A percentile compares a stretch with the other conserved stretches of the same genome.
Conservation (phyloP, 2,113 vertebrate species). For the Macroglossus sobrinus region DNA sequence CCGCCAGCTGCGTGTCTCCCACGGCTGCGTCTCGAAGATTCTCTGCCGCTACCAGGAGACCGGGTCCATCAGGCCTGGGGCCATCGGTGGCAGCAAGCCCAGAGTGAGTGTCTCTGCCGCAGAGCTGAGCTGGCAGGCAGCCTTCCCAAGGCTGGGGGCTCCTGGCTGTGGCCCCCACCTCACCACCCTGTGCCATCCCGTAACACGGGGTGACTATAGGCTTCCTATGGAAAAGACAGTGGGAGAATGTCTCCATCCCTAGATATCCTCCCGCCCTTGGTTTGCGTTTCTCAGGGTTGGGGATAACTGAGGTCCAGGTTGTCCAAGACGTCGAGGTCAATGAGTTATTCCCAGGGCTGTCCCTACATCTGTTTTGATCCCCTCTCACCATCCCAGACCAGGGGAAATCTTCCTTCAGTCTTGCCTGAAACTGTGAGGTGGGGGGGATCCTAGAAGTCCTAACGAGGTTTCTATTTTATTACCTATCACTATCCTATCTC, state of each 20-base stretch:
- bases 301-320: neutral
- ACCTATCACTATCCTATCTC: too few relatives aligned
- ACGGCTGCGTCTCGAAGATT: constrained; percentile 99
- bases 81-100: constrained; percentile 98
- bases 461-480: neutral
- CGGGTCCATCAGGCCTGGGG: constrained; percentile 96
- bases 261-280: neutral
- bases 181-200: neutral
- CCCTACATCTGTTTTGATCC: neutral
- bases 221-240: neutral
- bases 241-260: too few relatives aligned
- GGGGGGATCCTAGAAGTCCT: too few relatives aligned
- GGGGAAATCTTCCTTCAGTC: neutral
- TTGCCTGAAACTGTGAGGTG: neutral
- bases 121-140: neutral
- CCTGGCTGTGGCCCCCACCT: neutral
- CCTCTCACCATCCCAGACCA: neutral
- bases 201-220: rapidly evolving
- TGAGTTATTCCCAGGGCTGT: neutral
- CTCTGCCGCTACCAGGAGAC: constrained; percentile 99
- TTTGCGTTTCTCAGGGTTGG: neutral
- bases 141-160: neutral
- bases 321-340: neutral
- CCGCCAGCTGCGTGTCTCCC: constrained; percentile 95
- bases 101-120: constrained; percentile 90